Percentiles rank a stretch among this genome's conserved stretches.
Evolutionary conservation across 2,888 invertebrate genomes (phyloP).

Genomic region (Napeogenes inachia): DNA sequence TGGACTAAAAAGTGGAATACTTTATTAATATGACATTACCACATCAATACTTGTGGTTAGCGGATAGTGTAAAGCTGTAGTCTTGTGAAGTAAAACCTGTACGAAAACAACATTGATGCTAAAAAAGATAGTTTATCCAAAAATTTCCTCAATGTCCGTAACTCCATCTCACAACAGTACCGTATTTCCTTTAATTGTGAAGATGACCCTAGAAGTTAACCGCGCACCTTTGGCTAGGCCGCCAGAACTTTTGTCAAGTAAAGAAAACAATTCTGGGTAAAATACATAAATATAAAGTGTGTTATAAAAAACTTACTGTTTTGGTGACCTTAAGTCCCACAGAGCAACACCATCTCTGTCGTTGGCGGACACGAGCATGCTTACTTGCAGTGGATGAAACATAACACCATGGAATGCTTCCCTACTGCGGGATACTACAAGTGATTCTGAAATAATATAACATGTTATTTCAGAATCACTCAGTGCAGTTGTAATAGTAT

Average conservation of each 20-base stretch:
- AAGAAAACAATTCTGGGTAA: neutral
- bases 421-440: constrained; percentile 70
- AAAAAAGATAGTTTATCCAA: too few relatives aligned
- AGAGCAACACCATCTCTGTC: constrained; percentile 91
- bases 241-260: neutral
- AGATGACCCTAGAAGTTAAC: too few relatives aligned
- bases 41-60: too few relatives aligned
- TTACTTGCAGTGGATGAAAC: constrained; percentile 91
- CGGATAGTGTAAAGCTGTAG: too few relatives aligned
- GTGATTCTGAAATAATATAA: constrained; percentile 74
- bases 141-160: too few relatives aligned
- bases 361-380: constrained; percentile 91
- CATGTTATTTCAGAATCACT: neutral
- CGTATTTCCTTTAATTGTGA: too few relatives aligned
- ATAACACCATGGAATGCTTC: constrained; percentile 95
- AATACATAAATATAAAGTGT: neutral
- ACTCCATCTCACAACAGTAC: too few relatives aligned
- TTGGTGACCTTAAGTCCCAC: constrained; percentile 92
- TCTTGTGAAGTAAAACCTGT: too few relatives aligned
- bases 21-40: too few relatives aligned
- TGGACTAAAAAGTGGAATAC: constrained; percentile 67
- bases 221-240: too few relatives aligned
- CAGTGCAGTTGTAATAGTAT: too few relatives aligned
- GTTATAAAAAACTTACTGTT: constrained; percentile 79
- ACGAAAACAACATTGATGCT: too few relatives aligned